Conservation (phyloP, 2,888 invertebrate genomes). For the Coelopa pilipes region DNA sequence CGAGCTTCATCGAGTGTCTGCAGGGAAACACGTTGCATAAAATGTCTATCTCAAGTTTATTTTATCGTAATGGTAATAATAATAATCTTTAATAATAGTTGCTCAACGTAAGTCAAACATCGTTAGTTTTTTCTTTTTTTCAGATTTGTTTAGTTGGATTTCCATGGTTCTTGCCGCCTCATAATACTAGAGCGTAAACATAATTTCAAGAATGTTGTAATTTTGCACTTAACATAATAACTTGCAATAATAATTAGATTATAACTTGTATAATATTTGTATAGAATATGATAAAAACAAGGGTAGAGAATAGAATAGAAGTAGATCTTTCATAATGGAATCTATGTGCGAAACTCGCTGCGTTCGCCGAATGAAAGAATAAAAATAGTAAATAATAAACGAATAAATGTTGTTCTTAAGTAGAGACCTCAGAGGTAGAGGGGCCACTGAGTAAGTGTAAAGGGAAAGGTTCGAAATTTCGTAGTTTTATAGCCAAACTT, state of each 20-base stretch:
- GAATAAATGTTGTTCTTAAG: background rate
- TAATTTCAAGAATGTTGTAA: constrained; percentile 48
- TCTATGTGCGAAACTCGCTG: background rate
- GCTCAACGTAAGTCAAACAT: too few species aligned
- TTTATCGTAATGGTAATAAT: too few species aligned
- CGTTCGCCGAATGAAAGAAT: background rate
- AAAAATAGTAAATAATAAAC: background rate
- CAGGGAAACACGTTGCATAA: too few species aligned
- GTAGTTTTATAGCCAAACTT: too few species aligned
- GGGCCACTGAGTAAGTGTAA: background rate
- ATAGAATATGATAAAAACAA: constrained; percentile 24
- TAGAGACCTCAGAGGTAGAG: background rate
- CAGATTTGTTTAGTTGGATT: too few species aligned
- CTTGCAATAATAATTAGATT: constrained; percentile 27
- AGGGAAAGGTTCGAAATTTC: too few species aligned
- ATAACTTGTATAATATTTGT: constrained; percentile 9
- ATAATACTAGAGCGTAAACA: constrained; percentile 25
- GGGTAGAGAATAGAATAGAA: constrained; percentile 4
- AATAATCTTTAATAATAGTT: too few species aligned
- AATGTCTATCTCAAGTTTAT: too few species aligned
- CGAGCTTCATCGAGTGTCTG: too few species aligned
- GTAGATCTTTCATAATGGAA: constrained; percentile 20
- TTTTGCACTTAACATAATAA: constrained; percentile 24
- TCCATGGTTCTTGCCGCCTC: too few species aligned
- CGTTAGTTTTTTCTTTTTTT: too few species aligned